Evolutionary conservation across 1,140 invertebrate genomes (phyloP).

Genomic region (Sycophaga agraensis): DNA sequence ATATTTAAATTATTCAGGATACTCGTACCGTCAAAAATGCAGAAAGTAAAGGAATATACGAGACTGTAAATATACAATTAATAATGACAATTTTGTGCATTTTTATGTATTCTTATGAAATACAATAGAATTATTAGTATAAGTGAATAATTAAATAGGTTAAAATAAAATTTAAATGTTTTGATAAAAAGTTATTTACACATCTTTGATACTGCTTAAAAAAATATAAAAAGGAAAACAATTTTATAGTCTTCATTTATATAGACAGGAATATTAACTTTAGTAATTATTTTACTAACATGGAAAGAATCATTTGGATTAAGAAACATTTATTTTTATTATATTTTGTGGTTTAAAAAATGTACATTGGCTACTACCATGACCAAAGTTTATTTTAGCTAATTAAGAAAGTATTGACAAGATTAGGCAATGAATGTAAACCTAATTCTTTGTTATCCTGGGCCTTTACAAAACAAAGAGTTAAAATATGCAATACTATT

Average conservation of each 20-base stretch:
- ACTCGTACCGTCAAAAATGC: slow-evolving; percentile 1
- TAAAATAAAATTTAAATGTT: slow-evolving; percentile 6
- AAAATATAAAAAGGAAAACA: too few species aligned
- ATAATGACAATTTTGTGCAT: slow-evolving; percentile 18
- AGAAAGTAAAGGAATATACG: slow-evolving; percentile 6
- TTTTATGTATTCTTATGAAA: neutral
- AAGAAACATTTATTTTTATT: neutral
- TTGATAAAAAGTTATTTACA: too few species aligned
- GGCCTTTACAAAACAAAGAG: neutral
- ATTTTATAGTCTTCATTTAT: too few species aligned
- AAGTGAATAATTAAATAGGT: slow-evolving; percentile 2
- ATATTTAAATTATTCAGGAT: neutral
- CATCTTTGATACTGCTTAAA: too few species aligned
- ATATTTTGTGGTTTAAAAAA: slow-evolving; percentile 1
- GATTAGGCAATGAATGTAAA: neutral
- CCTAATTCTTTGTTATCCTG: neutral
- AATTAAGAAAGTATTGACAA: slow-evolving; percentile 12
- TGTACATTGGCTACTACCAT: slow-evolving; percentile 8
- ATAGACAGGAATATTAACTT: neutral
- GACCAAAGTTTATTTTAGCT: slow-evolving; percentile 21
- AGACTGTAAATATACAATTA: slow-evolving; percentile 29
- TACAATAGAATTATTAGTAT: neutral
- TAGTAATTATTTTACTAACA: neutral
- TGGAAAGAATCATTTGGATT: neutral
- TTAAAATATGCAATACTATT: slow-evolving; percentile 18